Base-by-base conservation (phyloP, 2,888 invertebrate species). In the Tinea trinotella region DNA sequence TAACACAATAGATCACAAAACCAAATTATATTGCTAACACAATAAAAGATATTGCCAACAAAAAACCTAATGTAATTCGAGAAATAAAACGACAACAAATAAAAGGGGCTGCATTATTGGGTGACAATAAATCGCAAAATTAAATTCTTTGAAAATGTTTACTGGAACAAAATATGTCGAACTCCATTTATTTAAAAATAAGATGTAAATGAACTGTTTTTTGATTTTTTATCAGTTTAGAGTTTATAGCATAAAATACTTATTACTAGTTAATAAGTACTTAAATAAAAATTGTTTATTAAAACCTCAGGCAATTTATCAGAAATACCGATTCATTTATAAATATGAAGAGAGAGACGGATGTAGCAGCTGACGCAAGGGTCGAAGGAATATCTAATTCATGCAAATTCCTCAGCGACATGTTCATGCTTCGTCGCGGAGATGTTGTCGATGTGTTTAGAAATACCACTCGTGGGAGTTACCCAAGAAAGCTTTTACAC, bases 101-200 rank as follows among this genome's bases (percentile, higher is more conserved):
- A 60, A 63, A 57, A 64, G 60, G 61, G 65, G 59, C 57, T 67
- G 58, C 59, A 58, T 61, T 61, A 63, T 58, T 55, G 61, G 57
- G 7, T 46, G 56, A 59, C 62, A 57, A 60, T 70, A 73, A 73
- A 74, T 67, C 60, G 66, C 62, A 65, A 50, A 71, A 74, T 70
- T 63, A 66, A 67, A 50, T 63, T 61, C 64, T 62, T 65, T 61
- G 7, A n/a, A n/a, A n/a, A n/a, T n/a, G n/a, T n/a, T n/a, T n/a
- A n/a, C n/a, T n/a, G n/a, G n/a, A n/a, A n/a, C n/a, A n/a, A n/a
- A n/a, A n/a, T n/a, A n/a, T n/a, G n/a, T n/a, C n/a, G n/a, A n/a
- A n/a, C n/a, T 24, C 9, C 9, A 24, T 24, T 24, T 24, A 24
- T 7, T 7, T 24, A 24, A 24, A 24, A 24, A 5, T n/a, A n/a